These are phyloP conservation scores for Drosophila pachea DNA, from an alignment of 1,140 invertebrate genomes.

Conservation along the genomic window DNA sequence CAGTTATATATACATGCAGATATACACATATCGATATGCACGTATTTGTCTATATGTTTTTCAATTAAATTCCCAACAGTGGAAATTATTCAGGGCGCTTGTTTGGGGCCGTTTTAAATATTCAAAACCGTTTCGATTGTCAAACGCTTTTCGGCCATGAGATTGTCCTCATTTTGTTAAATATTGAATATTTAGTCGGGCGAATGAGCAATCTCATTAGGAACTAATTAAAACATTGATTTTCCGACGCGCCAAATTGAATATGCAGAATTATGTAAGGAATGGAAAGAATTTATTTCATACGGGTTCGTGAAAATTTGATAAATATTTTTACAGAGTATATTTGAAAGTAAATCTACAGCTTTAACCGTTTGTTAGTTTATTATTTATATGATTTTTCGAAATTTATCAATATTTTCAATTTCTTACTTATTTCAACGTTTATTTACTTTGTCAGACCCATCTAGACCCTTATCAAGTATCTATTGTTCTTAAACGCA, in stretches of 20 bases:
- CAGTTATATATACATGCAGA: too few species aligned
- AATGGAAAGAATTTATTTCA: not conserved
- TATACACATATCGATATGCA: constrained; percentile 6
- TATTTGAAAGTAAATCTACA: too few species aligned
- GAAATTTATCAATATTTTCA: too few species aligned
- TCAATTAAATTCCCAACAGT: constrained; percentile 31
- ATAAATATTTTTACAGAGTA: too few species aligned
- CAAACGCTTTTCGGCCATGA: constrained; percentile 12
- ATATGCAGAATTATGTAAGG: not conserved
- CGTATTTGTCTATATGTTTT: constrained; percentile 6
- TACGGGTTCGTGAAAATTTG: constrained; percentile 1
- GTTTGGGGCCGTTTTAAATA: constrained; percentile 33
- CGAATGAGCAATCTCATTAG: constrained; percentile 21
- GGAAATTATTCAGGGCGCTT: constrained; percentile 15
- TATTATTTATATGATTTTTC: too few species aligned
- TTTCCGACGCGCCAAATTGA: constrained; percentile 1
- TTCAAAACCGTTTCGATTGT: constrained; percentile 37
- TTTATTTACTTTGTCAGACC: too few species aligned
- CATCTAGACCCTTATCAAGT: too few species aligned
- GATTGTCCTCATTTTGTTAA: constrained; percentile 18
- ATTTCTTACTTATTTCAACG: too few species aligned
- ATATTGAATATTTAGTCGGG: constrained; percentile 8
- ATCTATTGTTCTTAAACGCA: too few species aligned
- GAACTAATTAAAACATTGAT: constrained; percentile 30
- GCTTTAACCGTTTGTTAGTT: too few species aligned